phyloP scores from a whole-genome alignment of 2,888 invertebrate genomes.

The Microplitis manilae region DNA sequence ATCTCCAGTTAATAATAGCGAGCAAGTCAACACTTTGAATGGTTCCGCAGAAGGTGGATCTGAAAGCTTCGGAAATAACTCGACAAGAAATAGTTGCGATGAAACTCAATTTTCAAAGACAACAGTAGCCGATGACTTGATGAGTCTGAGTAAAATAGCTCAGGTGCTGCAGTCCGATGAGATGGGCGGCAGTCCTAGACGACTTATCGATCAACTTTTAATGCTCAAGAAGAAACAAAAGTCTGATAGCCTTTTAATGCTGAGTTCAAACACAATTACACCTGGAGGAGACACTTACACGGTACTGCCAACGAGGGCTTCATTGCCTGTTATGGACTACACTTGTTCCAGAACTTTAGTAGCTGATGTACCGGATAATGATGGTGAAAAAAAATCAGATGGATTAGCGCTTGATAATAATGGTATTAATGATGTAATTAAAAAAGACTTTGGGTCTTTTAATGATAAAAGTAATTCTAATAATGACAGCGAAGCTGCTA shows the following conservation, averaged over 20 bases:
- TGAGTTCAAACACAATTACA: slow-evolving; percentile 29
- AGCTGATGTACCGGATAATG: not conserved
- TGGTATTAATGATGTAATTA: not conserved
- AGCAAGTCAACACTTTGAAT: slow-evolving; percentile 42
- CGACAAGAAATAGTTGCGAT: not conserved
- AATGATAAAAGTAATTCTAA: not conserved
- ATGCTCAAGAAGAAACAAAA: slow-evolving; percentile 56
- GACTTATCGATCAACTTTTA: slow-evolving; percentile 64
- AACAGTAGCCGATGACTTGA: slow-evolving; percentile 49
- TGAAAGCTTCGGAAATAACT: not conserved
- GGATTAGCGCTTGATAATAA: slow-evolving; percentile 18
- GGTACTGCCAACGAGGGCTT: slow-evolving; percentile 38
- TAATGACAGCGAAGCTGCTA: not conserved
- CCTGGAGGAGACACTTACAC: slow-evolving; percentile 46
- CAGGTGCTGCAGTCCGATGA: slow-evolving; percentile 59
- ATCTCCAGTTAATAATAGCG: slow-evolving; percentile 61
- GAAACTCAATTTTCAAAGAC: not conserved
- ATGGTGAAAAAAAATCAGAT: slow-evolving; percentile 12
- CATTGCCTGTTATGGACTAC: slow-evolving; percentile 40
- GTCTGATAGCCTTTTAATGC: not conserved
- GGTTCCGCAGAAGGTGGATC: not conserved
- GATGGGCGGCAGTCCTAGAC: slow-evolving; percentile 58
- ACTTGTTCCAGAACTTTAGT: not conserved
- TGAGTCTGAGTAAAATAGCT: slow-evolving; percentile 66
- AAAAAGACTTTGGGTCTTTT: not conserved